phyloP scores from a whole-genome alignment of 2,113 vertebrate species.

The Heterotilapia buettikoferi region DNA sequence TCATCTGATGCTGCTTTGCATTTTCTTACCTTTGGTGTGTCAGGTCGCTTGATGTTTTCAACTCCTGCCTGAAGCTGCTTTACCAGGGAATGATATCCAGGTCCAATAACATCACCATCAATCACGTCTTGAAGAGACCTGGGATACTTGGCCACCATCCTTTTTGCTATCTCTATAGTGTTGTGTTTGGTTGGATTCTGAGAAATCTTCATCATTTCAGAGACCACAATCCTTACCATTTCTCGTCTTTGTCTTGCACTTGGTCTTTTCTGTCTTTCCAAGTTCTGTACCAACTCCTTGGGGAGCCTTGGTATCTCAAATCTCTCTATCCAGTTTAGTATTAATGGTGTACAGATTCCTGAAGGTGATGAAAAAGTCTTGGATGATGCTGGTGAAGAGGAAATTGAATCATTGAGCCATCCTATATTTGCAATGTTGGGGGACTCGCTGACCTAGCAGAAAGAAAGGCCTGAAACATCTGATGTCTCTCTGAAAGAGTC shows the following conservation, averaged over 20 bases:
- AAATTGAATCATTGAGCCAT: neutral
- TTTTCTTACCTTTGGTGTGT: neutral
- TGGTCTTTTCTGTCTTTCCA: neutral
- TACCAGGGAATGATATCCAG: neutral
- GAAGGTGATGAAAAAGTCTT: neutral
- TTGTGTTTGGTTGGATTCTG: neutral
- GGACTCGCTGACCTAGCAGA: neutral
- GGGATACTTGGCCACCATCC: neutral
- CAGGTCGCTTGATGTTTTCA: neutral
- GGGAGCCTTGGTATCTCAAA: neutral
- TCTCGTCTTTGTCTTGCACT: neutral
- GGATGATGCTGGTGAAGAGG: neutral
- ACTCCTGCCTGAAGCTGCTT: neutral
- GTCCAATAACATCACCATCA: neutral
- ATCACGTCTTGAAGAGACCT: neutral
- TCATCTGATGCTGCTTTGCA: neutral
- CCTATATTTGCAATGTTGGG: neutral
- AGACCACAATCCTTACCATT: neutral
- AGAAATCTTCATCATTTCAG: neutral
- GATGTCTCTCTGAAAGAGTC: neutral
- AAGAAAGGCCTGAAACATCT: neutral
- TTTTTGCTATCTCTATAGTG: neutral
- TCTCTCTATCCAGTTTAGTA: neutral
- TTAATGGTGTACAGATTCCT: neutral
- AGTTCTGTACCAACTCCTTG: neutral